Evolutionary conservation across 1,140 invertebrate species (phyloP).

Genomic region (Drosophila tropicalis): DNA sequence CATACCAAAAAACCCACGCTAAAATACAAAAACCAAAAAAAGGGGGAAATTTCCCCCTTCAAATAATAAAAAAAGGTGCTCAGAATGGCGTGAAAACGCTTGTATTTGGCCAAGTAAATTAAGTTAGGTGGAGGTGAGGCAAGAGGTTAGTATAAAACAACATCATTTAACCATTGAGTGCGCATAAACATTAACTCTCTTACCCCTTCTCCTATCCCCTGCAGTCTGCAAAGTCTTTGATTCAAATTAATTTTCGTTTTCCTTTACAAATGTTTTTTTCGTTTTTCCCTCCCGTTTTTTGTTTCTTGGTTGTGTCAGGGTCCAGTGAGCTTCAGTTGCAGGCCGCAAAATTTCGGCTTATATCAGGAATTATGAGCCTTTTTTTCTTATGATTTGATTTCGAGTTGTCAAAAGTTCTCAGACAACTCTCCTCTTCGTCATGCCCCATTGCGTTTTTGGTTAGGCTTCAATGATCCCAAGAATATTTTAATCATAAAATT

Average conservation of each 20-base stretch:
- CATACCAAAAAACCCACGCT: conserved; percentile 41
- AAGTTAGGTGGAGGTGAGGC: conserved; percentile 32
- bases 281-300: neutral
- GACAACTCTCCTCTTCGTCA: conserved; percentile 20
- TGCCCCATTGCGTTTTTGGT: conserved; percentile 58
- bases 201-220: neutral
- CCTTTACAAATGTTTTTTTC: neutral
- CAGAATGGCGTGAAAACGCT: conserved; percentile 80
- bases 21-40: conserved; percentile 22
- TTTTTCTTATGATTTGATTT: conserved; percentile 50
- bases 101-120: conserved; percentile 76
- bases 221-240: neutral
- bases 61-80: conserved; percentile 43
- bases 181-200: conserved; percentile 32
- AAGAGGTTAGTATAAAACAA: conserved; percentile 21
- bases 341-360: conserved; percentile 32
- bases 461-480: conserved; percentile 59
- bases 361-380: conserved; percentile 26
- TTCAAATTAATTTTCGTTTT: conserved; percentile 59
- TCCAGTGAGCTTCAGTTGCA: conserved; percentile 33
- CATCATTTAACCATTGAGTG: conserved; percentile 69
- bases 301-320: conserved; percentile 21
- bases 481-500: conserved; percentile 66
- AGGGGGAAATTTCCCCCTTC: conserved; percentile 26
- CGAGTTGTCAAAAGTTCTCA: conserved; percentile 37